Evolutionary conservation across 1,140 invertebrate species (phyloP), one percentile per base, ranked within the genome.

Genomic region (Chymomyza costata): DNA sequence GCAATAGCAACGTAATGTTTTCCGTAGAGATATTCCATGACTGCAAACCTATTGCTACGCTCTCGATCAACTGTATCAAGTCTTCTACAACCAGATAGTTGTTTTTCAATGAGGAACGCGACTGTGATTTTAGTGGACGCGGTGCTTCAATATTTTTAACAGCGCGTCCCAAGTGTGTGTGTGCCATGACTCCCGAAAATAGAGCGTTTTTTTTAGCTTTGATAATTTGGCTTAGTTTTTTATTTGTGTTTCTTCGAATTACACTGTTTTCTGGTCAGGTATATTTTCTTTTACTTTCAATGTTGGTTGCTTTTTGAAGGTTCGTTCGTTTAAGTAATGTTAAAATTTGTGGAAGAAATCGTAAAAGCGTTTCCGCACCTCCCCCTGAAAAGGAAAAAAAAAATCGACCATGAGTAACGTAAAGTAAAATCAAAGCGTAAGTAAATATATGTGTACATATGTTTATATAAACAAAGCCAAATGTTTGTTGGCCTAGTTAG

Each of bases 141-240:
- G 91, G 91, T 70, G 92, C 89, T 86, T 92, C 91, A 63, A 92
- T 87, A 87, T 92, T 92, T 86, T 92, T 92, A 31, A 91, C 88
- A 31, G 86, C 87, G 68, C 88, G 80, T 66, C 69, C 82, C 44
- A 78, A 35, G 19, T 78, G 71, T 55, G 85, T 74, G 59, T 85
- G 84, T 35, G 84, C 82, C 84, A 86, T 86, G 16, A 17, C n/a
- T n/a, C n/a, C n/a, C 18, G 10, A 15, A 14, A 16, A 6, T 19
- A 14, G 10, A 16, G 35, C 6, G 11, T 38, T 2, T 16, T 6
- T 38, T 32, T 41, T 55, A 19, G 6, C 18, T 18, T 2, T 51
- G 10, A 16, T 43, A 5, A 28, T 34, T 46, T 35, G 15, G 31
- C 50, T 31, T 13, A 11, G 51, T 11, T 17, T 64, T 39, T 35